Evolutionary conservation across 2,113 vertebrate species (phyloP).

Genomic region (Gallinago jamesoni): DNA sequence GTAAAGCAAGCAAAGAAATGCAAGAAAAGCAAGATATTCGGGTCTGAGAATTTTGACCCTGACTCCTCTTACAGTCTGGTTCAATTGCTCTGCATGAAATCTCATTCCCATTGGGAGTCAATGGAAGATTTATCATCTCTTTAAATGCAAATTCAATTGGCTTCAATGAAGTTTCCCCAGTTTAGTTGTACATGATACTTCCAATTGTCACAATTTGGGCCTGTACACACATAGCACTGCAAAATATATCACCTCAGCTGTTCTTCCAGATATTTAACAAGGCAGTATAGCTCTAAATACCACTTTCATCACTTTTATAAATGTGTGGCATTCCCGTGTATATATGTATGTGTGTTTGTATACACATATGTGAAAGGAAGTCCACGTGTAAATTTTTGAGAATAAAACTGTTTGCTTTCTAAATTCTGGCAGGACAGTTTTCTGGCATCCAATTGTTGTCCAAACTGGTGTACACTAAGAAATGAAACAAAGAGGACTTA

Average conservation of each 20-base stretch:
- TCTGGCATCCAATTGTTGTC: not conserved
- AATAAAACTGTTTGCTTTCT: not conserved
- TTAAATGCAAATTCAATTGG: constrained; percentile 11
- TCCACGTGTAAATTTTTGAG: not conserved
- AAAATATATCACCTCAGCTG: not conserved
- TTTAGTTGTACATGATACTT: not conserved
- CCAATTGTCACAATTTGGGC: not conserved
- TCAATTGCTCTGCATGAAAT: constrained; percentile 5
- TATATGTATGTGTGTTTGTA: not conserved
- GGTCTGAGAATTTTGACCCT: not conserved
- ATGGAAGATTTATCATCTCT: not conserved
- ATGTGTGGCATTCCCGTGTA: not conserved
- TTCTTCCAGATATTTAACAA: not conserved
- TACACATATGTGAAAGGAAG: not conserved
- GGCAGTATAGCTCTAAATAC: not conserved
- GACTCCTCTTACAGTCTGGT: not conserved
- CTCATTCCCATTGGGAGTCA: not conserved
- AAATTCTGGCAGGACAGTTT: not conserved
- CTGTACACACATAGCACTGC: not conserved
- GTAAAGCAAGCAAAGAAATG: not conserved
- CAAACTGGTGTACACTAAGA: not conserved
- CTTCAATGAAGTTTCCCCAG: not conserved
- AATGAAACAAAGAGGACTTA: not conserved
- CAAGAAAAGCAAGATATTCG: not conserved
- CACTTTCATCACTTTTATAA: not conserved